Evolutionary conservation across 2,113 vertebrate genomes (phyloP).

Genomic region (Phainopepla nitens): DNA sequence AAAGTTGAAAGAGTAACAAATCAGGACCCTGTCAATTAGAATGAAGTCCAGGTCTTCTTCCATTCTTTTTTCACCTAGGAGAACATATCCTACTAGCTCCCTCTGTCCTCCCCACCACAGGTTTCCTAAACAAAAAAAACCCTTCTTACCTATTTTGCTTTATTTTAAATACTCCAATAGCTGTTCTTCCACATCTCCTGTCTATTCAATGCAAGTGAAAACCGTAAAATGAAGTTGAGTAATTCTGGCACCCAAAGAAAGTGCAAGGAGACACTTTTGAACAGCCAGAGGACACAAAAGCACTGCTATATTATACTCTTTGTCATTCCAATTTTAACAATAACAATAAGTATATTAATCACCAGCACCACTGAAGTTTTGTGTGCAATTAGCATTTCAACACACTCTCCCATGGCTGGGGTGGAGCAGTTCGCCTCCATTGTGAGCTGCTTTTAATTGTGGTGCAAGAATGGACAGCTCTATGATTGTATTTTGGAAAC

Average conservation of each 20-base stretch:
- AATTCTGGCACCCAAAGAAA: constrained; percentile 71
- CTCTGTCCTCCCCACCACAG: neutral
- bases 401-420: constrained; percentile 22
- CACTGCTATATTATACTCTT: constrained; percentile 58
- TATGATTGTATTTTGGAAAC: constrained; percentile 43
- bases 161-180: constrained; percentile 44
- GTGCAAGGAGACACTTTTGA: constrained; percentile 57
- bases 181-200: constrained; percentile 63
- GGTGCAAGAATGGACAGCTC: constrained; percentile 18
- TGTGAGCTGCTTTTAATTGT: constrained; percentile 53
- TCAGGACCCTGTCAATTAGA: neutral
- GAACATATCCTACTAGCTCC: neutral
- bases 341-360: constrained; percentile 69
- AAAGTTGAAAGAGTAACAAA: neutral
- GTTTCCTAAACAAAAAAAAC: neutral
- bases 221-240: constrained; percentile 70
- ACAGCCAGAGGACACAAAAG: constrained; percentile 70
- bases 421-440: constrained; percentile 12
- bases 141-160: constrained; percentile 23
- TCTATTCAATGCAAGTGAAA: constrained; percentile 67
- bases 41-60: neutral
- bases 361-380: constrained; percentile 53
- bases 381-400: constrained; percentile 64
- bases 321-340: constrained; percentile 72
- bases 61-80: neutral